Evolutionary conservation across 2,113 vertebrate genomes (phyloP).

Genomic region (Chloebia gouldiae): DNA sequence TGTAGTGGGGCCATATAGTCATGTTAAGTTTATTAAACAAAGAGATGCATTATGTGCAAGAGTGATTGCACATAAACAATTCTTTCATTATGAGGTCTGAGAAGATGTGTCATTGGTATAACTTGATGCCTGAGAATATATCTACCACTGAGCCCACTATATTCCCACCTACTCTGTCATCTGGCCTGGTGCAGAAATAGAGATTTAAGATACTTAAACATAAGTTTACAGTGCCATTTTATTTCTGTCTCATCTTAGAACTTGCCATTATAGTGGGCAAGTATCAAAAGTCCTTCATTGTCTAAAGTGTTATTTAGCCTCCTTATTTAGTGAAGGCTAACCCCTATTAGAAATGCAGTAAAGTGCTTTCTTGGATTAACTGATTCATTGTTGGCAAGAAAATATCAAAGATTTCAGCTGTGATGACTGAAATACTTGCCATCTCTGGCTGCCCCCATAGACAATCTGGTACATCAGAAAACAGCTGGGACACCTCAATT

Average conservation of each 20-base stretch:
- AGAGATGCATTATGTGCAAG: not conserved
- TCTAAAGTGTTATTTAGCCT: not conserved
- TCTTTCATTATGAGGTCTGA: not conserved
- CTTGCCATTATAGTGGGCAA: not conserved
- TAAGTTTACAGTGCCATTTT: not conserved
- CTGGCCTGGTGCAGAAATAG: not conserved
- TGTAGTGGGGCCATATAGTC: not conserved
- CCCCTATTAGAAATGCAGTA: not conserved
- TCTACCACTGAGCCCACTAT: not conserved
- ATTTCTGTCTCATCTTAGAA: not conserved
- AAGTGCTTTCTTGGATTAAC: not conserved
- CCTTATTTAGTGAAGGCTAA: not conserved
- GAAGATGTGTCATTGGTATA: not conserved
- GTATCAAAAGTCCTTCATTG: not conserved
- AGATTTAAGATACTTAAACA: not conserved
- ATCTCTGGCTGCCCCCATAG: not conserved
- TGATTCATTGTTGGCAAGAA: not conserved
- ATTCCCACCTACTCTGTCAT: not conserved
- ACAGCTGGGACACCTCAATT: not conserved
- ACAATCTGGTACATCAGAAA: not conserved
- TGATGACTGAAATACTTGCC: not conserved
- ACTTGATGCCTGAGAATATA: not conserved
- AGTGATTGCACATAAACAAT: not conserved
- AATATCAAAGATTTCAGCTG: not conserved
- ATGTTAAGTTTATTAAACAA: not conserved